A percentile compares a stretch with the other conserved stretches of the same genome.
Evolutionary conservation across 2,888 invertebrate species (phyloP).

Genomic region (Philhelius pedissequus): DNA sequence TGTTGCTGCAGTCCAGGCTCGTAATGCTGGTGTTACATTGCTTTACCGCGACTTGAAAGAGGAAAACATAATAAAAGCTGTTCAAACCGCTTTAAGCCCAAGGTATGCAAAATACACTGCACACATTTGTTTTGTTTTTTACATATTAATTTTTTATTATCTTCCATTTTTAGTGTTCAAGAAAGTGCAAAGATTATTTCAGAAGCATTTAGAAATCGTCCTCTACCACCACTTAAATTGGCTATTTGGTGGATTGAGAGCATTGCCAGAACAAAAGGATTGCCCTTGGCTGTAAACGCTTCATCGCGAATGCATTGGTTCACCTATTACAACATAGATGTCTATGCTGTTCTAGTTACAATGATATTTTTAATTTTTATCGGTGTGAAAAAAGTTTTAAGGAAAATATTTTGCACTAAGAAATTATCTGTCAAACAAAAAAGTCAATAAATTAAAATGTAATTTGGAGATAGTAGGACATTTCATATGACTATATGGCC

Average conservation of each 20-base stretch:
- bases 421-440: conserved; percentile 14
- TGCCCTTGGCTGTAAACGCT: conserved; percentile 75
- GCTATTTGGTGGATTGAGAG: conserved; percentile 83
- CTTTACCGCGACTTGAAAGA: conserved; percentile 79
- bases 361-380: background rate
- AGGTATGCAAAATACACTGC: background rate
- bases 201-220: conserved; percentile 79
- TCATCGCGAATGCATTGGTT: conserved; percentile 44
- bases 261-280: conserved; percentile 80
- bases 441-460: background rate
- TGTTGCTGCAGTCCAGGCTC: conserved; percentile 79
- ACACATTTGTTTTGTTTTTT: background rate
- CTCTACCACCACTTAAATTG: conserved; percentile 80
- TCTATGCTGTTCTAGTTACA: conserved; percentile 3
- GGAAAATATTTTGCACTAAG: background rate
- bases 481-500: too few species aligned
- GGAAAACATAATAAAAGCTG: conserved; percentile 79
- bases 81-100: conserved; percentile 77
- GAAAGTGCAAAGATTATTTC: conserved; percentile 77
- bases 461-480: too few species aligned
- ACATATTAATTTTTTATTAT: background rate
- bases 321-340: conserved; percentile 42
- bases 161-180: conserved; percentile 19
- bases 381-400: background rate
- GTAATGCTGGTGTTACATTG: conserved; percentile 80